Conservation (phyloP, 1,140 invertebrate species). For the Aphelenchoides fujianensis region DNA sequence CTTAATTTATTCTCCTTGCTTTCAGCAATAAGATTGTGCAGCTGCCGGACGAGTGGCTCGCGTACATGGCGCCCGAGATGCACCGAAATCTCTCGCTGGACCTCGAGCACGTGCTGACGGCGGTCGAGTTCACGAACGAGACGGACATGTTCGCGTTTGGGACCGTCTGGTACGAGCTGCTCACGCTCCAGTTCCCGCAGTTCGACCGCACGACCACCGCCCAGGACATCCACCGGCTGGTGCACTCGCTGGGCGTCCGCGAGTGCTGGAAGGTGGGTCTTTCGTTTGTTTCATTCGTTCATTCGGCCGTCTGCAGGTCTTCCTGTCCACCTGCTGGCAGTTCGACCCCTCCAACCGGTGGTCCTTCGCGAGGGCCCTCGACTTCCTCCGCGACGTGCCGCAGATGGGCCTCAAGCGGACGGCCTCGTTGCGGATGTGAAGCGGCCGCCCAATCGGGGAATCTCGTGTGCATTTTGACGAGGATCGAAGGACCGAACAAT, state of each 20-base stretch:
- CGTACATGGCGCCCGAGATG: not conserved
- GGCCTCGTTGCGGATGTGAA: not conserved
- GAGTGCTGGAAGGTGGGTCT: not conserved
- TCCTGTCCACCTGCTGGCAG: not conserved
- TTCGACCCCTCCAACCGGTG: not conserved
- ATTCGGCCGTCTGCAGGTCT: not conserved
- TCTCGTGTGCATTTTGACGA: no score
- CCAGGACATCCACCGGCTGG: not conserved
- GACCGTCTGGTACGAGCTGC: not conserved
- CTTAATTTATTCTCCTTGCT: not conserved
- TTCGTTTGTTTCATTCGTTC: not conserved
- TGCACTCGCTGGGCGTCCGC: not conserved
- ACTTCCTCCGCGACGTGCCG: not conserved
- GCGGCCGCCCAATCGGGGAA: no score
- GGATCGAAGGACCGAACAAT: no score
- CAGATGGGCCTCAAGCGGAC: not conserved
- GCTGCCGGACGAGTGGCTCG: not conserved
- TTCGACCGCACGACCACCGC: not conserved
- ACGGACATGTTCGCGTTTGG: slow-evolving; percentile 1
- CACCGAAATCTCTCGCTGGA: not conserved
- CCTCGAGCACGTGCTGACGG: not conserved
- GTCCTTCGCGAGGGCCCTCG: not conserved
- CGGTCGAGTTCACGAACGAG: not conserved
- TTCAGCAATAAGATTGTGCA: not conserved
- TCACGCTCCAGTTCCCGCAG: not conserved